Evolutionary conservation across 1,140 invertebrate species (phyloP).

Genomic region (Achatina immaculata): DNA sequence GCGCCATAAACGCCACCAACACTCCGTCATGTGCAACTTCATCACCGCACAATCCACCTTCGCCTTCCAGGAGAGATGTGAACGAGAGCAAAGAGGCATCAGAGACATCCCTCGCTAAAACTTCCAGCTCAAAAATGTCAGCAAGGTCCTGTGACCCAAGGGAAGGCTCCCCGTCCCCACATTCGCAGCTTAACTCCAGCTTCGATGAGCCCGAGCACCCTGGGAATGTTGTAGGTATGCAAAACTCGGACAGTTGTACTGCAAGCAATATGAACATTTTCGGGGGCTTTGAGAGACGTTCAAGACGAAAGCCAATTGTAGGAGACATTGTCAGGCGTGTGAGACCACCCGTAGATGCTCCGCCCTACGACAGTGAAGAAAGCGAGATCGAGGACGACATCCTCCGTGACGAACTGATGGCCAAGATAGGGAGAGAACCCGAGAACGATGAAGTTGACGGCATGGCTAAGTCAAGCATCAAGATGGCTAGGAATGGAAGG

Average conservation of each 20-base stretch:
- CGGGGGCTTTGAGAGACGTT: constrained; percentile 48
- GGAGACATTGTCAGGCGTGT: constrained; percentile 66
- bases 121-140: not conserved
- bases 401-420: constrained; percentile 48
- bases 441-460: constrained; percentile 61
- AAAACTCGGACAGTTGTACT: not conserved
- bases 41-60: constrained; percentile 2
- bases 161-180: constrained; percentile 36
- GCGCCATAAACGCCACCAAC: not conserved
- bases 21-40: not conserved
- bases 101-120: not conserved
- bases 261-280: constrained; percentile 28
- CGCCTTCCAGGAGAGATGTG: not conserved
- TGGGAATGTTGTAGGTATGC: not conserved
- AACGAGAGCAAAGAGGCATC: not conserved
- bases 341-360: constrained; percentile 48
- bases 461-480: constrained; percentile 36
- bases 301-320: constrained; percentile 60
- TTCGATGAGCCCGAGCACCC: constrained; percentile 18
- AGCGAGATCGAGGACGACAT: constrained; percentile 53
- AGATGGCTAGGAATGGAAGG: not conserved
- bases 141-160: constrained; percentile 16
- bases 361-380: constrained; percentile 55
- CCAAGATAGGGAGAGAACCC: constrained; percentile 33
- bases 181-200: constrained; percentile 31